Conservation (phyloP, 2,113 vertebrate genomes). For the Anoura caudifer region DNA sequence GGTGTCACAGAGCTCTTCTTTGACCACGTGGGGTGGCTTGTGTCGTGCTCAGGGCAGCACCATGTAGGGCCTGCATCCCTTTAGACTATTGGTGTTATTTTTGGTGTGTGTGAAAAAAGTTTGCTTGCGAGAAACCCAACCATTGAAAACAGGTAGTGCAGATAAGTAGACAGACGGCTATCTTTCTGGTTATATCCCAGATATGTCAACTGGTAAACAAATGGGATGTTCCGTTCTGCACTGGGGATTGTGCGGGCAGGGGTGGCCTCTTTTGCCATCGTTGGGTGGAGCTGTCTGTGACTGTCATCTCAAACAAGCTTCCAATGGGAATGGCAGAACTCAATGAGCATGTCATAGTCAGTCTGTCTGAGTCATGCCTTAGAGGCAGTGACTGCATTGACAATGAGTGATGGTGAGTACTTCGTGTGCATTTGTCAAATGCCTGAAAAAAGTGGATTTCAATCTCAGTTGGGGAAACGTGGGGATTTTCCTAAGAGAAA, state of each 20-base stretch:
- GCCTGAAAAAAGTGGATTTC: not conserved
- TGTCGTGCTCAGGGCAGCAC: not conserved
- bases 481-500: not conserved
- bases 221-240: not conserved
- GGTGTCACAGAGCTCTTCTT: not conserved
- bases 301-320: not conserved
- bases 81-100: not conserved
- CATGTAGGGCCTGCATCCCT: not conserved
- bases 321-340: not conserved
- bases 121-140: not conserved
- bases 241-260: not conserved
- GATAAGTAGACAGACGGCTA: not conserved
- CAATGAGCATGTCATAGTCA: rapidly evolving
- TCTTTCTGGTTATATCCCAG: not conserved
- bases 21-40: not conserved
- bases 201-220: not conserved
- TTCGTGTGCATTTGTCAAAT: not conserved
- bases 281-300: not conserved
- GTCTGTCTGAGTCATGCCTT: rapidly evolving
- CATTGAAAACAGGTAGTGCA: not conserved
- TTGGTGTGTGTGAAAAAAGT: not conserved
- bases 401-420: rapidly evolving
- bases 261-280: not conserved
- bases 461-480: not conserved
- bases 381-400: not conserved